These are phyloP conservation scores for Rhodinocichla rosea DNA, from an alignment of 2,113 vertebrate genomes.

Conservation along the genomic window DNA sequence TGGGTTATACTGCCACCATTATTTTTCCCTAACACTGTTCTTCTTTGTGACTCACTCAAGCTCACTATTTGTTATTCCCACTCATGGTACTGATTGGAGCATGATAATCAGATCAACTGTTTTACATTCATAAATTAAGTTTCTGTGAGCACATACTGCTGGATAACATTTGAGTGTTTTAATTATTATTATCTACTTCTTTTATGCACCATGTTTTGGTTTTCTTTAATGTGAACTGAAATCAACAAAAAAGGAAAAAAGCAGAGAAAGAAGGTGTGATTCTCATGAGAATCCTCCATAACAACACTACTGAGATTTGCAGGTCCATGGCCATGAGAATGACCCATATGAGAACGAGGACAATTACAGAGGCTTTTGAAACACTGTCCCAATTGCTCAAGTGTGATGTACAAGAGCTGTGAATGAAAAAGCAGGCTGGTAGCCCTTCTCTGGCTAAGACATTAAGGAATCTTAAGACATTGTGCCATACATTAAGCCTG, in stretches of 20 bases:
- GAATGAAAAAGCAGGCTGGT: not conserved
- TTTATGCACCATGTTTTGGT: not conserved
- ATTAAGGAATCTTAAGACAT: not conserved
- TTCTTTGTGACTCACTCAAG: not conserved
- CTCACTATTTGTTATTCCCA: not conserved
- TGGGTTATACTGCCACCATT: not conserved
- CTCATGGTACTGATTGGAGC: fast-evolving
- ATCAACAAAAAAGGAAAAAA: not conserved
- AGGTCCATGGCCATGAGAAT: not conserved
- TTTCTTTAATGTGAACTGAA: not conserved
- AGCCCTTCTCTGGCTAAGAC: not conserved
- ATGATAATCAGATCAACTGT: not conserved
- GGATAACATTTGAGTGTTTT: not conserved
- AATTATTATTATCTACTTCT: not conserved
- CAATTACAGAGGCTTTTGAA: not conserved
- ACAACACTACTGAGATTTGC: not conserved
- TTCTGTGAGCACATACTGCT: not conserved
- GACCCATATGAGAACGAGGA: not conserved
- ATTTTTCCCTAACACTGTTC: not conserved
- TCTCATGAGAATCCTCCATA: not conserved
- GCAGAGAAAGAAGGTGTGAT: not conserved
- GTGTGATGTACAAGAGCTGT: not conserved
- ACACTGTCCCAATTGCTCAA: not conserved
- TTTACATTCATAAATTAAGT: not conserved
- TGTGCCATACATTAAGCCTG: not conserved